phyloP scores from a whole-genome alignment of 2,888 invertebrate species.

The Cynaeus angustus region DNA sequence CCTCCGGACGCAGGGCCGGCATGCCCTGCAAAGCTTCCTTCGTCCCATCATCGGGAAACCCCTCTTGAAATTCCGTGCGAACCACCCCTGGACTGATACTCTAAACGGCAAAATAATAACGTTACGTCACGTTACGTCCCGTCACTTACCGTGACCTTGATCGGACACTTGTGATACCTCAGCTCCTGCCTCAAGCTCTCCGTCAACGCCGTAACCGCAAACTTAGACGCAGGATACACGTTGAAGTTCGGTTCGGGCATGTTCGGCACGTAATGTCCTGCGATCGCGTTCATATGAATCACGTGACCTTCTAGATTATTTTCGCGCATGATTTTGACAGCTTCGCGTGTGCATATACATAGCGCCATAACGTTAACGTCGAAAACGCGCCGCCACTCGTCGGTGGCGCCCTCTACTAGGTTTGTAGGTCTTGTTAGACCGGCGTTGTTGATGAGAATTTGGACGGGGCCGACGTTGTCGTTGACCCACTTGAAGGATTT shows the following conservation, averaged over 20 bases:
- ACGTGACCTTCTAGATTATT: conserved; percentile 57
- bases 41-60: conserved; percentile 15
- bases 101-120: background rate
- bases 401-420: conserved; percentile 55
- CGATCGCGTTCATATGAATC: conserved; percentile 58
- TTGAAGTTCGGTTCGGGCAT: conserved; percentile 53
- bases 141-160: conserved; percentile 52
- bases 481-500: conserved; percentile 57
- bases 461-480: conserved; percentile 57
- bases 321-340: conserved; percentile 56
- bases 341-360: conserved; percentile 59
- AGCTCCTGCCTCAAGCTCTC: conserved; percentile 58
- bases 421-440: conserved; percentile 53
- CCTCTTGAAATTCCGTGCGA: conserved; percentile 26
- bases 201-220: conserved; percentile 59
- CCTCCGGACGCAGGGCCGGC: conserved; percentile 53
- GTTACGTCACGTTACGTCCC: background rate
- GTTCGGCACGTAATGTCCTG: conserved; percentile 54
- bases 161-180: conserved; percentile 47
- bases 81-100: conserved; percentile 46
- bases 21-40: conserved; percentile 31
- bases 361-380: conserved; percentile 60
- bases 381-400: conserved; percentile 57
- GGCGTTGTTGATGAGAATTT: conserved; percentile 60
- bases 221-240: conserved; percentile 59